phyloP scores from a whole-genome alignment of 2,113 vertebrate genomes.

The Scatophagus argus region DNA sequence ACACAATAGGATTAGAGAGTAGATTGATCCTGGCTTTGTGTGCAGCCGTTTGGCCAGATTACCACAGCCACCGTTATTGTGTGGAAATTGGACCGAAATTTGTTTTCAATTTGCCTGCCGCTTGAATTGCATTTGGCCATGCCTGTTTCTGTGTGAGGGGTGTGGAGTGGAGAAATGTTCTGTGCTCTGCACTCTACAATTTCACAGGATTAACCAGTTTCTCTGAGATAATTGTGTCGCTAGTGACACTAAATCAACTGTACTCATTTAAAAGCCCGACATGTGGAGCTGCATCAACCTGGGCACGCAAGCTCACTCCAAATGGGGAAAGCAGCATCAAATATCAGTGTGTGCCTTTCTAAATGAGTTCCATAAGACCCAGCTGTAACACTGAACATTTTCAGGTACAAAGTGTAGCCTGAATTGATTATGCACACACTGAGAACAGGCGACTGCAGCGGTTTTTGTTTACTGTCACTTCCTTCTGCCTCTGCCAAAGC shows the following conservation, averaged over 20 bases:
- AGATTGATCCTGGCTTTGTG: constrained; percentile 79
- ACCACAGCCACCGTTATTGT: constrained; percentile 69
- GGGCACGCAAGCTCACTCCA: not conserved
- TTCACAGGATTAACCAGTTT: constrained; percentile 65
- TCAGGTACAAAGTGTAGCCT: constrained; percentile 15
- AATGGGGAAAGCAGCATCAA: not conserved
- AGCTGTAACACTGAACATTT: constrained; percentile 18
- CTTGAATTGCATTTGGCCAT: constrained; percentile 63
- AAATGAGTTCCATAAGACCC: constrained; percentile 10
- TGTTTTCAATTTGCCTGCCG: constrained; percentile 72
- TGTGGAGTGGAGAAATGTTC: constrained; percentile 24
- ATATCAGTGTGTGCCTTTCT: constrained; percentile 18
- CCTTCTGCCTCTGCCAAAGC: not conserved
- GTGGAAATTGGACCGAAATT: constrained; percentile 75
- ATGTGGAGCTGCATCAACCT: not conserved
- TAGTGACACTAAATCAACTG: constrained; percentile 43
- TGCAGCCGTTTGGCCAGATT: constrained; percentile 73
- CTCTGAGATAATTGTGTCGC: constrained; percentile 35
- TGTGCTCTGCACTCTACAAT: constrained; percentile 25
- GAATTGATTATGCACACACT: constrained; percentile 18
- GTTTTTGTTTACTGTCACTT: constrained; percentile 23
- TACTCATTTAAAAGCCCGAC: constrained; percentile 40
- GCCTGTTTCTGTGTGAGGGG: constrained; percentile 34
- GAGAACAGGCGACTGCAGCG: constrained; percentile 13
- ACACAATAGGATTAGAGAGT: constrained; percentile 74